Evolutionary conservation across 2,888 invertebrate genomes (phyloP).

Genomic region (Allacma fusca): DNA sequence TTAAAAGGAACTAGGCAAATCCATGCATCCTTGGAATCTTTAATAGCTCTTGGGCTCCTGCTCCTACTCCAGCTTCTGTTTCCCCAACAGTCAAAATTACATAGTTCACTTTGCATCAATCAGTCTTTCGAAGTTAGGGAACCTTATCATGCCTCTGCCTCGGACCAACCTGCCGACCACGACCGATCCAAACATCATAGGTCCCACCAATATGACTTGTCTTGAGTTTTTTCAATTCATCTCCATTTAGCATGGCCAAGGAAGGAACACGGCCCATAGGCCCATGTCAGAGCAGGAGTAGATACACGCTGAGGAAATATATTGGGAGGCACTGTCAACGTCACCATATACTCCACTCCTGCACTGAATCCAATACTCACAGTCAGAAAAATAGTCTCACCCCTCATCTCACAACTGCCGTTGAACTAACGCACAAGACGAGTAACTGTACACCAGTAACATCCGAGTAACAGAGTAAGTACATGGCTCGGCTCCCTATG

Average conservation of each 20-base stretch:
- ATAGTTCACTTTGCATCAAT: slow-evolving; percentile 38
- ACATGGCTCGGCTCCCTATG: background rate
- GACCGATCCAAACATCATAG: background rate
- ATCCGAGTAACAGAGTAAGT: background rate
- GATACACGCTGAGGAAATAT: background rate
- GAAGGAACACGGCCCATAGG: background rate
- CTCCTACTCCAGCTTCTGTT: slow-evolving; percentile 25
- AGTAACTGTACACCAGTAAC: background rate
- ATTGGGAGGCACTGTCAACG: background rate
- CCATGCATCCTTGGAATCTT: background rate
- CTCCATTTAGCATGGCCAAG: slow-evolving; percentile 33
- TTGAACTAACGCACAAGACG: background rate
- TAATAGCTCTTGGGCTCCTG: slow-evolving; percentile 24
- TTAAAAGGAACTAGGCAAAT: background rate
- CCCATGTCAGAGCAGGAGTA: background rate
- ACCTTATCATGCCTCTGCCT: background rate
- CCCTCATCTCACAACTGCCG: background rate
- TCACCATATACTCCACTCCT: background rate
- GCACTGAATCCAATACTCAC: background rate
- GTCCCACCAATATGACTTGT: too few relatives aligned
- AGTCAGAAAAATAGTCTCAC: background rate
- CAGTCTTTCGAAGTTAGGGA: slow-evolving; percentile 3
- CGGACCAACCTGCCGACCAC: background rate
- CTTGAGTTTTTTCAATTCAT: slow-evolving; percentile 4
- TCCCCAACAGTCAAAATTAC: slow-evolving; percentile 16